A percentile compares a stretch with the other conserved stretches of the same genome.
Conservation (phyloP, 2,797 vertebrate species). For the Gallirallus australis region DNA sequence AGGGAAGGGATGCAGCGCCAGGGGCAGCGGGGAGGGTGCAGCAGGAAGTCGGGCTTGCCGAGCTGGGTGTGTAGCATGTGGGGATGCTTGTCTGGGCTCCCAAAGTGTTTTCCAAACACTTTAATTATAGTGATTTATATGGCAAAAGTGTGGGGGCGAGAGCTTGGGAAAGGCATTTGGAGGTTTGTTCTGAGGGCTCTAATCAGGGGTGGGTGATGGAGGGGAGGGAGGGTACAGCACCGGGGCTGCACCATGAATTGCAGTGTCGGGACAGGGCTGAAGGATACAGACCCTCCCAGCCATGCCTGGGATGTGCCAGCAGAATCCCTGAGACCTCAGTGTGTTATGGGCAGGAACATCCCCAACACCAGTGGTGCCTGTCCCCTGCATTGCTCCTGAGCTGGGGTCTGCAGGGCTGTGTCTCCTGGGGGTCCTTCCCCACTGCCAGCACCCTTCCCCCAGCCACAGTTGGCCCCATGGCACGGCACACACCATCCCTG, state of each 20-base stretch:
- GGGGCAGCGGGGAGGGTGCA: slow-evolving; percentile 28
- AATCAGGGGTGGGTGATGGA: slow-evolving; percentile 14
- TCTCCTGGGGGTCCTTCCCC: no score
- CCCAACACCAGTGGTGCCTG: rapidly evolving
- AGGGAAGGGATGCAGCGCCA: slow-evolving; percentile 54
- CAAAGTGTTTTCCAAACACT: slow-evolving; percentile 62
- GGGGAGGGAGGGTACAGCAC: neutral
- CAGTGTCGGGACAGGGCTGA: neutral
- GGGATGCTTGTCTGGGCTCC: slow-evolving; percentile 68
- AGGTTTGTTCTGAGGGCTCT: slow-evolving; percentile 61
- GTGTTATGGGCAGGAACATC: neutral
- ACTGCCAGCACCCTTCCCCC: rapidly evolving
- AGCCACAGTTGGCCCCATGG: neutral
- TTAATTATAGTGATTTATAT: slow-evolving; percentile 72
- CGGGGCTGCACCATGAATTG: slow-evolving; percentile 15
- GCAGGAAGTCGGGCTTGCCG: slow-evolving; percentile 47
- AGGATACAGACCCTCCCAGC: slow-evolving; percentile 21
- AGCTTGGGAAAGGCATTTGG: slow-evolving; percentile 64
- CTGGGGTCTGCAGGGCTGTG: neutral
- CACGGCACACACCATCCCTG: no score
- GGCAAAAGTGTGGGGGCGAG: slow-evolving; percentile 65
- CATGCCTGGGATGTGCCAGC: neutral
- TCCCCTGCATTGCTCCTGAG: rapidly evolving
- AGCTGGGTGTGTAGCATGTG: slow-evolving; percentile 65
- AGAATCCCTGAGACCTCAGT: neutral